A percentile compares a stretch with the other conserved stretches of the same genome.
These are phyloP conservation scores for Elymnias hypermnestra DNA, from an alignment of 1,140 invertebrate species.

Conservation along the genomic window DNA sequence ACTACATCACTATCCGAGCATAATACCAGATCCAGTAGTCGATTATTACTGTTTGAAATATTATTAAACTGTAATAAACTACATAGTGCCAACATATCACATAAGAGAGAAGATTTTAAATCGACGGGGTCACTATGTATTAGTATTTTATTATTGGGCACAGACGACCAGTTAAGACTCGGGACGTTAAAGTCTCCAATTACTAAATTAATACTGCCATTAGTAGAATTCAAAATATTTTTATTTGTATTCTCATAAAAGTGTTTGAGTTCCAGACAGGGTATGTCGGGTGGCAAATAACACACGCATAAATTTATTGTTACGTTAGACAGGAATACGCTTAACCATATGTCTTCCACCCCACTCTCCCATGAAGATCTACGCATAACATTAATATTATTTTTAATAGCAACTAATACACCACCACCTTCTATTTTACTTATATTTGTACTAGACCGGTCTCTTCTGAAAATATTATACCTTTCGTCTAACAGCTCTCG, in stretches of 20 bases:
- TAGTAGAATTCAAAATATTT: not conserved
- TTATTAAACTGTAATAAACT: not conserved
- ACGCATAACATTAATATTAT: not conserved
- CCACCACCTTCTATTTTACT: slow-evolving; percentile 19
- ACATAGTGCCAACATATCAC: not conserved
- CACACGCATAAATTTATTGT: too few species aligned
- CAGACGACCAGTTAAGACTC: not conserved
- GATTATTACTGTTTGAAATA: not conserved
- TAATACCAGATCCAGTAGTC: not conserved
- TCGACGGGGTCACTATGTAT: not conserved
- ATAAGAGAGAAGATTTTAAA: not conserved
- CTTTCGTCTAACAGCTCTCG: slow-evolving; percentile 19
- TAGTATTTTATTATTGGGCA: not conserved
- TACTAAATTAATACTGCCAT: not conserved
- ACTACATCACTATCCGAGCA: too few species aligned
- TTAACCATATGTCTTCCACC: too few species aligned
- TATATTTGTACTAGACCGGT: slow-evolving; percentile 6
- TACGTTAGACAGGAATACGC: too few species aligned
- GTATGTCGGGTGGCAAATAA: not conserved
- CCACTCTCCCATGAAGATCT: too few species aligned
- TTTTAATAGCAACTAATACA: slow-evolving; percentile 5
- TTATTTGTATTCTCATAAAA: not conserved
- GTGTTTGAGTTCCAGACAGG: not conserved
- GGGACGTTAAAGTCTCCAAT: not conserved
- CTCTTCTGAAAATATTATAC: slow-evolving; percentile 20